Percentiles rank a stretch among this genome's conserved stretches.
Evolutionary conservation across 35 echinoderm and acorn worm genomes (phyloP).

Genomic region (Acanthaster planci): DNA sequence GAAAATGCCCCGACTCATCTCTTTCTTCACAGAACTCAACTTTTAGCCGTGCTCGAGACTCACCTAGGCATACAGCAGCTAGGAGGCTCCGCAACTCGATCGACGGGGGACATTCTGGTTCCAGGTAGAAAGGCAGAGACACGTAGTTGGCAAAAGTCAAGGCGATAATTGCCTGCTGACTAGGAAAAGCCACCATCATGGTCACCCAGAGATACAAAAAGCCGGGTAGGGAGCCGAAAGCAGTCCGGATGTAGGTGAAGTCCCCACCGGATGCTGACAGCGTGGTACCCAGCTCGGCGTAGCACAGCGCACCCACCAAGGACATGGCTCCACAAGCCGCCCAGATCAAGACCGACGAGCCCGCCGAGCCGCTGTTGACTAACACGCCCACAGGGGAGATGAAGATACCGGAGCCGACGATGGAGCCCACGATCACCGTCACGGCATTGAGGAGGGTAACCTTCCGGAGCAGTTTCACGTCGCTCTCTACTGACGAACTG

Average conservation of each 20-base stretch:
- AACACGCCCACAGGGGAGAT: slow-evolving; percentile 78
- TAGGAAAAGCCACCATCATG: slow-evolving; percentile 38
- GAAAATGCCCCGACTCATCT: too few species aligned
- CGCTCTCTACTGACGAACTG: background rate
- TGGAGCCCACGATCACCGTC: slow-evolving; percentile 57
- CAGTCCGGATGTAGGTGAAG: slow-evolving; percentile 69
- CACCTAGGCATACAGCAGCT: background rate
- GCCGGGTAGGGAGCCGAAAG: slow-evolving; percentile 42
- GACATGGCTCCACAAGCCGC: slow-evolving; percentile 61
- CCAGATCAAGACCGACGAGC: slow-evolving; percentile 67
- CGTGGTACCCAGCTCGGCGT: slow-evolving; percentile 74
- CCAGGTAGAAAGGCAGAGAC: slow-evolving; percentile 30
- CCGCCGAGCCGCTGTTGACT: slow-evolving; percentile 55
- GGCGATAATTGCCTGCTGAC: slow-evolving; percentile 38
- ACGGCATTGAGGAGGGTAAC: slow-evolving; percentile 57
- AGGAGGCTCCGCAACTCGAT: background rate
- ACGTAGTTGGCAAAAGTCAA: slow-evolving; percentile 54
- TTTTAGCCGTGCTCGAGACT: background rate
- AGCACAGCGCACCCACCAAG: slow-evolving; percentile 62
- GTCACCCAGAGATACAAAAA: slow-evolving; percentile 68
- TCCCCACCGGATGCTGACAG: slow-evolving; percentile 76
- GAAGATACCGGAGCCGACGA: slow-evolving; percentile 90
- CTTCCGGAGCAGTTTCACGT: slow-evolving; percentile 42
- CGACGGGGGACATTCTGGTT: background rate
- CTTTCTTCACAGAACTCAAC: too few species aligned